Percentiles rank a stretch among this genome's conserved stretches.
These are phyloP conservation scores for Psammodynastes pulverulentus DNA, from an alignment of 2,113 vertebrate species.

Conservation along the genomic window DNA sequence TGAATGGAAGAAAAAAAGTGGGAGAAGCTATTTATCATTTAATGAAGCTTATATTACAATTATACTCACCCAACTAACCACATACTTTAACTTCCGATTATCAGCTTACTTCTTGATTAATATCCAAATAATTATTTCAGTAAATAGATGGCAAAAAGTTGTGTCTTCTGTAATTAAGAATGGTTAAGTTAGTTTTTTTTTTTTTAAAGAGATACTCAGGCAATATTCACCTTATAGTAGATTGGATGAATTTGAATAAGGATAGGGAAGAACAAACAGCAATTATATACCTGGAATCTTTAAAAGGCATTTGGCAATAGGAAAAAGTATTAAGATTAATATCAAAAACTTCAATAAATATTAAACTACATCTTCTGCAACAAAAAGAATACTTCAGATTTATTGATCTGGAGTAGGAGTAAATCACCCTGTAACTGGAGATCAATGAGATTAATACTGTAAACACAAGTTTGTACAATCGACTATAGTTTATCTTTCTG, in stretches of 20 bases:
- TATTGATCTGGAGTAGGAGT: neutral
- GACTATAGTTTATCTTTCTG: neutral
- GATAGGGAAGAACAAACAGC: neutral
- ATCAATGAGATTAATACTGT: neutral
- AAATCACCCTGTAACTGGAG: neutral
- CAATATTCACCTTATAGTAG: neutral
- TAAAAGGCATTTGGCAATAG: neutral
- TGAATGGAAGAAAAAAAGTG: neutral
- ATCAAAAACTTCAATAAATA: neutral
- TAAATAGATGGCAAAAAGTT: neutral
- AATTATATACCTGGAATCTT: neutral
- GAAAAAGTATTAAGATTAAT: neutral
- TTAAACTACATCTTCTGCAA: neutral
- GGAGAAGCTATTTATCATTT: neutral
- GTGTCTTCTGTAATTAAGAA: neutral
- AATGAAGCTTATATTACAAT: neutral
- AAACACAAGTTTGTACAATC: neutral
- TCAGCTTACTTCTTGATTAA: neutral
- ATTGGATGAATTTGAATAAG: neutral
- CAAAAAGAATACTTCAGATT: neutral
- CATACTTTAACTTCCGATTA: neutral
- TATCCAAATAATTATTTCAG: neutral
- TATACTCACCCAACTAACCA: neutral
- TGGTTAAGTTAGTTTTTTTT: neutral
- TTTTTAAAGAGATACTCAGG: neutral